phyloP scores from a whole-genome alignment of 1,140 invertebrate species.

The Caenorhabditis tropicalis region DNA sequence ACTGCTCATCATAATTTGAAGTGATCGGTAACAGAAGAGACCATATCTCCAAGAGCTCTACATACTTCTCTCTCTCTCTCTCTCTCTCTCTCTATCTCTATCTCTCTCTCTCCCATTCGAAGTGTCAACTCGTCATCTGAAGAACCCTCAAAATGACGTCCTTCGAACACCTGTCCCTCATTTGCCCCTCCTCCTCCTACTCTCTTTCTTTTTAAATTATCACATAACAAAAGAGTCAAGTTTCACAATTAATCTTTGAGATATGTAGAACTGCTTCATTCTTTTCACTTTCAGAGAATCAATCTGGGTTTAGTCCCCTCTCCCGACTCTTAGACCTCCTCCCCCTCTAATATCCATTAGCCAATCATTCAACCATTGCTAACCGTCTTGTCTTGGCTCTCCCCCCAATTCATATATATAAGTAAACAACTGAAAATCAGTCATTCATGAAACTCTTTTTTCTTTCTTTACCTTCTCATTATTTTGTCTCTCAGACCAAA shows the following conservation, averaged over 20 bases:
- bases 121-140: background rate
- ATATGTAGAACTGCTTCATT: too few relatives aligned
- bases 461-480: background rate
- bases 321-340: background rate
- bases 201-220: too few relatives aligned
- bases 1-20: too few relatives aligned
- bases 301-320: too few relatives aligned
- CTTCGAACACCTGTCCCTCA: too few relatives aligned
- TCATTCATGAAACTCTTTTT: constrained; percentile 22
- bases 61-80: background rate
- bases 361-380: background rate
- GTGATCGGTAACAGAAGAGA: too few relatives aligned
- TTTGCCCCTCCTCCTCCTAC: too few relatives aligned
- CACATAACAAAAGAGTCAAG: background rate
- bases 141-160: background rate
- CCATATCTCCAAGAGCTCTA: too few relatives aligned
- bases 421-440: background rate
- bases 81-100: background rate
- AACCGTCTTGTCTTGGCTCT: background rate
- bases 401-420: background rate
- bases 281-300: too few relatives aligned
- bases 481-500: background rate
- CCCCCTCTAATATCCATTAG: background rate
- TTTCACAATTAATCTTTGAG: background rate
- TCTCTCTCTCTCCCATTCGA: background rate